These are phyloP conservation scores for Corbicula japonica DNA, from an alignment of 2,888 invertebrate species.

Conservation along the genomic window DNA sequence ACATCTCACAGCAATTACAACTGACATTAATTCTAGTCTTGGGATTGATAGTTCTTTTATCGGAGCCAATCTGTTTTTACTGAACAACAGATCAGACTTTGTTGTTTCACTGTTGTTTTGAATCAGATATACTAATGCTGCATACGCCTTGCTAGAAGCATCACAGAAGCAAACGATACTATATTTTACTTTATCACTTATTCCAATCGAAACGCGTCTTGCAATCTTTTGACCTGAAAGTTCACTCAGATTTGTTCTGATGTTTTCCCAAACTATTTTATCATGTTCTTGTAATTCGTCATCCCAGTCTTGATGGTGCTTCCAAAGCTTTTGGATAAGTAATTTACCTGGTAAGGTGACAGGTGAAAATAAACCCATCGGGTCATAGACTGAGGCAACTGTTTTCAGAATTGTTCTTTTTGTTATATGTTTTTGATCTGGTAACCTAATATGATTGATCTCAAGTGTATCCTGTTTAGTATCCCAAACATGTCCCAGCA, in stretches of 20 bases:
- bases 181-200: background rate
- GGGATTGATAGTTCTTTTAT: slow-evolving; percentile 8
- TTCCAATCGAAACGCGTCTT: slow-evolving; percentile 1
- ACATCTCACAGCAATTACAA: slow-evolving; percentile 4
- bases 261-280: background rate
- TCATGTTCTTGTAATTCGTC: background rate
- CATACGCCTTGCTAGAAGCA: slow-evolving; percentile 14
- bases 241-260: background rate
- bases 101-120: background rate
- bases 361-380: slow-evolving; percentile 32
- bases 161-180: too few relatives aligned
- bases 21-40: background rate
- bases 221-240: background rate
- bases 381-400: slow-evolving; percentile 34
- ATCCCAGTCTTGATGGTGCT: slow-evolving; percentile 27
- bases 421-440: background rate
- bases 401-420: slow-evolving; percentile 17
- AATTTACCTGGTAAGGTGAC: slow-evolving; percentile 17
- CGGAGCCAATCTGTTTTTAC: too few relatives aligned
- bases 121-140: slow-evolving; percentile 8
- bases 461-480: background rate
- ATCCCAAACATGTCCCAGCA: slow-evolving; percentile 34
- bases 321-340: slow-evolving; percentile 35
- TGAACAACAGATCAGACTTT: background rate
- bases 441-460: background rate